Percentiles rank a stretch among this genome's conserved stretches.
Evolutionary conservation across 2,888 invertebrate genomes (phyloP).

Genomic region (Cantharis nigra): DNA sequence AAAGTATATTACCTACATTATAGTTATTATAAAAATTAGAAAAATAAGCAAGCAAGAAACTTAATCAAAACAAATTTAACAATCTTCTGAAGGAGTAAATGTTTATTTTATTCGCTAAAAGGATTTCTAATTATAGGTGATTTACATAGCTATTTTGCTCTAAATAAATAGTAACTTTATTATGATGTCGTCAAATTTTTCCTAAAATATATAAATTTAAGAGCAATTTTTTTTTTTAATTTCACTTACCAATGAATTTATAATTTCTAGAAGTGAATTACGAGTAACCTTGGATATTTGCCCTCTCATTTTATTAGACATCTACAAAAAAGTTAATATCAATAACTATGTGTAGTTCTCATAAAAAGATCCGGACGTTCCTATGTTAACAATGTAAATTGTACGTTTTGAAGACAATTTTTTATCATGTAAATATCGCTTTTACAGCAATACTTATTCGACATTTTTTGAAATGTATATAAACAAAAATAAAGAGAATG

Average conservation of each 20-base stretch:
- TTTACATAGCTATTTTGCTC: not conserved
- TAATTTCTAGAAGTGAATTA: not conserved
- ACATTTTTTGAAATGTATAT: no score
- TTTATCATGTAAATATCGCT: no score
- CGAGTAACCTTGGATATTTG: not conserved
- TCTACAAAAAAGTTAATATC: not conserved
- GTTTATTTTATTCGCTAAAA: not conserved
- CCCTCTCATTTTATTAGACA: not conserved
- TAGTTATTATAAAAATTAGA: not conserved
- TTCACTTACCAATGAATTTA: not conserved
- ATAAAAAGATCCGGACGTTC: no score
- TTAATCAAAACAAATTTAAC: not conserved
- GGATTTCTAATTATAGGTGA: not conserved
- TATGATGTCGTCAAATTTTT: not conserved
- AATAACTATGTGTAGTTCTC: not conserved
- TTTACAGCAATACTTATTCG: no score
- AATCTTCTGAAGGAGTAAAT: not conserved
- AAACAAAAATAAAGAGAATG: no score
- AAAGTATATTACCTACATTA: no score
- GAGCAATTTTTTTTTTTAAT: not conserved
- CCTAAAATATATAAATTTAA: not conserved
- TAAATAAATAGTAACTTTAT: not conserved
- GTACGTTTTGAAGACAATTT: no score
- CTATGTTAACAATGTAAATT: no score
- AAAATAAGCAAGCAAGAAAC: not conserved